Evolutionary conservation across 2,888 invertebrate species (phyloP).

Genomic region (Aricia artaxerxes): DNA sequence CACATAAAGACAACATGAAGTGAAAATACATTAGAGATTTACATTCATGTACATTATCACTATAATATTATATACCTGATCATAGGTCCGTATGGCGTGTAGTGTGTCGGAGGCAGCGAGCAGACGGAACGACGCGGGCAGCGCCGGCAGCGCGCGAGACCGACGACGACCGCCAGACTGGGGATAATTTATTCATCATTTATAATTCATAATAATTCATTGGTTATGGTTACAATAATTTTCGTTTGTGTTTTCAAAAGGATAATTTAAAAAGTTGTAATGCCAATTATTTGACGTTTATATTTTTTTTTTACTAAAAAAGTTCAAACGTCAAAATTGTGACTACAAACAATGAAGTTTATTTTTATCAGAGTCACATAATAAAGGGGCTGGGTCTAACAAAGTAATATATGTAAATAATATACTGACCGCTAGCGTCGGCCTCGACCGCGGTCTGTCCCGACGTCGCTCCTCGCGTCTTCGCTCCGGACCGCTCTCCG

Average conservation of each 20-base stretch:
- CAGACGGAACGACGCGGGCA: slow-evolving; percentile 66
- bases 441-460: slow-evolving; percentile 35
- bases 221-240: no score
- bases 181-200: neutral
- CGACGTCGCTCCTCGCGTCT: slow-evolving; percentile 48
- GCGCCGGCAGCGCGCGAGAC: slow-evolving; percentile 51
- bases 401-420: no score
- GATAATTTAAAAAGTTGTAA: no score
- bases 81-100: slow-evolving; percentile 43
- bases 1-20: no score
- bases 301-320: no score
- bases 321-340: no score
- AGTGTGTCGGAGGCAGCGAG: slow-evolving; percentile 55
- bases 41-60: no score
- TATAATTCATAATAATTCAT: neutral
- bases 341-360: no score
- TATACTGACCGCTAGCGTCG: neutral
- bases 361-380: no score
- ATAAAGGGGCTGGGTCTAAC: neutral
- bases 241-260: no score
- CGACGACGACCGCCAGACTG: slow-evolving; percentile 46
- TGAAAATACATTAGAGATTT: no score
- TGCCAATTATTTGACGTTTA: no score
- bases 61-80: slow-evolving; percentile 35
- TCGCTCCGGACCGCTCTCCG: slow-evolving; percentile 45